Conservation (phyloP, 1,140 invertebrate species). For the Tetramorium alpestre region DNA sequence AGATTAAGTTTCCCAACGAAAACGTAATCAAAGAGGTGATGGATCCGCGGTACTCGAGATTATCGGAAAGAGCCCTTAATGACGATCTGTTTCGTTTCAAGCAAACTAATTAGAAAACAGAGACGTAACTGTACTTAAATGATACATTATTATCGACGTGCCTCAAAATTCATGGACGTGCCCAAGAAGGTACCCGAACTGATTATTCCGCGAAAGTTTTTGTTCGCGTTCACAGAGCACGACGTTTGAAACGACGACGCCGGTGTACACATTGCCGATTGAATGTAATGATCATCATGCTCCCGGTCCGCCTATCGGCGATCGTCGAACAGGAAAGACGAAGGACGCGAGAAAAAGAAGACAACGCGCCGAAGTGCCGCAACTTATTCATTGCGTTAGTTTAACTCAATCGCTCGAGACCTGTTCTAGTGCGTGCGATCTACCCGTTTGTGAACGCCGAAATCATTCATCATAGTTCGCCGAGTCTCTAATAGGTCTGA, state of each 20-base stretch:
- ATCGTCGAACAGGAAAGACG: slow-evolving; percentile 48
- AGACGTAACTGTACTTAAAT: slow-evolving; percentile 32
- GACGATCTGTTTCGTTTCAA: slow-evolving; percentile 1
- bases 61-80: slow-evolving; percentile 5
- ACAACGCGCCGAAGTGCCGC: slow-evolving; percentile 58
- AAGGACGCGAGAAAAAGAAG: slow-evolving; percentile 60
- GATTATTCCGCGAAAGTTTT: slow-evolving; percentile 36
- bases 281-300: slow-evolving; percentile 63
- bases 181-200: background rate
- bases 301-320: slow-evolving; percentile 30
- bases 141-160: background rate
- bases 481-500: background rate
- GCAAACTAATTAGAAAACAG: slow-evolving; percentile 29
- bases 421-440: slow-evolving; percentile 33
- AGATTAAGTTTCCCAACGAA: slow-evolving; percentile 34
- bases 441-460: slow-evolving; percentile 35
- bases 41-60: background rate
- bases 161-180: background rate
- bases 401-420: slow-evolving; percentile 75
- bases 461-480: background rate
- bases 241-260: slow-evolving; percentile 12
- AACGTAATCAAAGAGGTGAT: slow-evolving; percentile 1
- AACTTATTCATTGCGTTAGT: slow-evolving; percentile 81
- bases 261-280: slow-evolving; percentile 29
- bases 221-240: background rate